phyloP scores from a whole-genome alignment of 92 coral and sea anemone genomes.

The Montipora capitata region DNA sequence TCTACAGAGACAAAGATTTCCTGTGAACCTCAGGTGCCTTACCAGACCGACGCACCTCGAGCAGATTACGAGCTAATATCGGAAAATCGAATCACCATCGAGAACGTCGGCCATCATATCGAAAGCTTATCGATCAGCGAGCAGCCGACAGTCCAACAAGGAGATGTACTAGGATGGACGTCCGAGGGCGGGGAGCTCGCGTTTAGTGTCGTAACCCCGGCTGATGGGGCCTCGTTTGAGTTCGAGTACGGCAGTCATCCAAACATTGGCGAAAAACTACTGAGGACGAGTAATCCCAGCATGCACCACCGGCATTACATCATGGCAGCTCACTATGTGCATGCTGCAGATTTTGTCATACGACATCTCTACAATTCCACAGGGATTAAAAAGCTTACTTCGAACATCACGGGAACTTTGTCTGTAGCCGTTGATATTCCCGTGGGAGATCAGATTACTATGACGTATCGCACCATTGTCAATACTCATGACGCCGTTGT shows the following conservation, averaged over 20 bases:
- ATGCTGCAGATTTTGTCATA: conserved; percentile 81
- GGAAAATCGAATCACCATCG: conserved; percentile 67
- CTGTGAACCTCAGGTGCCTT: conserved; percentile 66
- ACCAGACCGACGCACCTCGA: conserved; percentile 72
- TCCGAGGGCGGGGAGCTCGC: conserved; percentile 86
- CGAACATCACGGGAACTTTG: conserved; percentile 75
- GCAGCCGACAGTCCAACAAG: conserved; percentile 62
- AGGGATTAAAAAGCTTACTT: conserved; percentile 79
- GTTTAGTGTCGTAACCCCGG: conserved; percentile 53
- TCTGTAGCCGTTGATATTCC: conserved; percentile 82
- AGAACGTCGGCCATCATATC: conserved; percentile 84
- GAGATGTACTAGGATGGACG: conserved; percentile 90
- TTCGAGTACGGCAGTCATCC: conserved; percentile 67
- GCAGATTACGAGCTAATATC: conserved; percentile 84
- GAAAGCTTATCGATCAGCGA: conserved; percentile 56
- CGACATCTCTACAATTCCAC: conserved; percentile 76
- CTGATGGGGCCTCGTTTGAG: conserved; percentile 68
- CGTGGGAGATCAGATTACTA: conserved; percentile 63
- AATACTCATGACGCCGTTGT: conserved; percentile 77
- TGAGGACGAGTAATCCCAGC: conserved; percentile 61
- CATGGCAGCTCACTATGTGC: conserved; percentile 88
- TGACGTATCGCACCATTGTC: conserved; percentile 55
- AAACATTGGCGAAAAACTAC: conserved; percentile 74
- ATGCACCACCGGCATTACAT: conserved; percentile 74
- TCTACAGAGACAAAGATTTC: conserved; percentile 64